Conservation (phyloP, 1,140 invertebrate genomes). For the Nilaparvata lugens region DNA sequence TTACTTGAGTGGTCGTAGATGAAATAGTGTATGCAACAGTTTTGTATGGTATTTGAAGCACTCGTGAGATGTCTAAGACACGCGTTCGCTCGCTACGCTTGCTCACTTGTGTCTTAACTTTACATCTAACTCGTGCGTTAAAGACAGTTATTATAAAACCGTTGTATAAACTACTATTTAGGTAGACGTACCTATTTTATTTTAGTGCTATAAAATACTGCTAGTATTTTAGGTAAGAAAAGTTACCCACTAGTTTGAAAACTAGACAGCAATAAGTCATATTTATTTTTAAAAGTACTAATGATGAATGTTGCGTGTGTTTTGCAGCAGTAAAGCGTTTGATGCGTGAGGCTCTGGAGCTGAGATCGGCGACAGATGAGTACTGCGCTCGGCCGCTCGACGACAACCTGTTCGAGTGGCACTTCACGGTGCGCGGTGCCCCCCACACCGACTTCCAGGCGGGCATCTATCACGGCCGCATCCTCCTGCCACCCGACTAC, state of each 20-base stretch:
- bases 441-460: conserved; percentile 79
- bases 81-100: too few species aligned
- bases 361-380: conserved; percentile 77
- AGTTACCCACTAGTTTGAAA: background rate
- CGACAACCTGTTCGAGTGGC: conserved; percentile 97
- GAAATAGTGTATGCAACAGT: too few species aligned
- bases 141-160: too few species aligned
- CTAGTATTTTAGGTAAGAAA: background rate
- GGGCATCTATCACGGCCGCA: conserved; percentile 86
- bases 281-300: background rate
- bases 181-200: too few species aligned
- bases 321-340: conserved; percentile 80
- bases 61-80: too few species aligned
- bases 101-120: too few species aligned
- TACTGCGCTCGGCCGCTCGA: conserved; percentile 86
- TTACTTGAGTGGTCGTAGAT: too few species aligned
- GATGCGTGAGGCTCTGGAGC: conserved; percentile 85
- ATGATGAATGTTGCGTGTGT: conserved; percentile 6
- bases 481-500: conserved; percentile 84
- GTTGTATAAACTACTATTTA: too few species aligned
- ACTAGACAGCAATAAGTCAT: background rate
- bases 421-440: conserved; percentile 89
- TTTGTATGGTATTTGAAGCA: too few species aligned
- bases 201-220: background rate
- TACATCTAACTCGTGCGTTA: too few species aligned